phyloP scores from a whole-genome alignment of 2,888 invertebrate species.

The Mystacides longicornis region DNA sequence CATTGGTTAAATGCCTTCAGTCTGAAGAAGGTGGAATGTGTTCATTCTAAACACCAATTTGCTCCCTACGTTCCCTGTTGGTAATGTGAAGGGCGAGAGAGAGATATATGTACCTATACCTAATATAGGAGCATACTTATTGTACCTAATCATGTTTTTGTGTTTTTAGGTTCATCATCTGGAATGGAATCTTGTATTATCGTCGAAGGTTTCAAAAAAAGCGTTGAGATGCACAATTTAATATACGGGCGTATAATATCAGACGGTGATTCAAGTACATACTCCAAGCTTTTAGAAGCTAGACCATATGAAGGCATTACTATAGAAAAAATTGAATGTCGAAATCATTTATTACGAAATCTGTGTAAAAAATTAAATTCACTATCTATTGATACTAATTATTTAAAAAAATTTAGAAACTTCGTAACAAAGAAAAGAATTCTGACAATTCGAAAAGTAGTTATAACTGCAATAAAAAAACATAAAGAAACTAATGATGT shows the following conservation, averaged over 20 bases:
- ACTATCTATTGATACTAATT: not conserved
- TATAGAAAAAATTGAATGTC: slow-evolving; percentile 27
- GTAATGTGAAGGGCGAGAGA: too few species aligned
- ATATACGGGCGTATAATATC: slow-evolving; percentile 22
- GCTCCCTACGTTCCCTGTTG: too few species aligned
- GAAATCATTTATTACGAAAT: slow-evolving; percentile 25
- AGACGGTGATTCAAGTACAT: slow-evolving; percentile 21
- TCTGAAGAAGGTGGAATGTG: too few species aligned
- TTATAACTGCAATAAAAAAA: not conserved
- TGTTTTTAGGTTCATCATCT: slow-evolving; percentile 15
- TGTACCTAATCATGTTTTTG: not conserved
- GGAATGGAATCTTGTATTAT: slow-evolving; percentile 22
- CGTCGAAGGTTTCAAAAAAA: slow-evolving; percentile 24
- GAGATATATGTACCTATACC: too few species aligned
- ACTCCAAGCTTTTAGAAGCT: slow-evolving; percentile 20
- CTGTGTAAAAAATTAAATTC: slow-evolving; percentile 22
- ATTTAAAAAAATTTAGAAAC: slow-evolving; percentile 1
- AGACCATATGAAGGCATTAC: slow-evolving; percentile 21
- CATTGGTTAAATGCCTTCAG: too few species aligned
- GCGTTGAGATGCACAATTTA: slow-evolving; percentile 19
- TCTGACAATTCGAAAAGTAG: not conserved
- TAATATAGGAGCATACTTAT: too few species aligned
- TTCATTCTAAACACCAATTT: too few species aligned
- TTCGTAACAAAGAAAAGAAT: not conserved
- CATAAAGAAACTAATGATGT: not conserved